Evolutionary conservation across 2,113 vertebrate species (phyloP), one percentile per base, ranked within the genome.

Genomic region (Coreoperca whiteheadi): DNA sequence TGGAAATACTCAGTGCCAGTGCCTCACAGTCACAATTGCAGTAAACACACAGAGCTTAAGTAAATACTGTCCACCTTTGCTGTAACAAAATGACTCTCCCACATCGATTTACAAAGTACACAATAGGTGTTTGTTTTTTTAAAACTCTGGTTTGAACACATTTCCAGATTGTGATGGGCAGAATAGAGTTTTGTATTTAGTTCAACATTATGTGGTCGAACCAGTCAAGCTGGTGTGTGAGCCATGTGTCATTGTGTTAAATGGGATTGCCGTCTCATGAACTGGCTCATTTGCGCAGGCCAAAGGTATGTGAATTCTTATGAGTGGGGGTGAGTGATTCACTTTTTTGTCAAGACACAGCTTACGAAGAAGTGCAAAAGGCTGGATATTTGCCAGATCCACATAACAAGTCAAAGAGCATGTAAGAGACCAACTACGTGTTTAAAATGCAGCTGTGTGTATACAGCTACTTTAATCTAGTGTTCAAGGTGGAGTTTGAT

Each of bases 201-300:
- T 56, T 67, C 18, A 57, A 23, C 16, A 53, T 39, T 53, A 72
- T 79, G 78, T 68, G 39, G 78, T 82, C 43, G 25, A 91, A 92
- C 90, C 82, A 84, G 90, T 88, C 5, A 1, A 81, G 59, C 82
- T 37, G 18, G 75, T 68, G 18, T 14, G 9, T 12, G 23, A 74
- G 60, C 18, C 1, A 14, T 37, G 54, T 59, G 7, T 51, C 15
- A 34, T 67, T 74, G 65, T 79, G 57, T 54, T 73, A 4, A n/a
- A 16, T 39, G 8, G 4, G 64, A 65, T 46, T 43, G 23, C 71
- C 5, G 10, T 64, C 18, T 37, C 3, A 0, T 20, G 3, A n/a
- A 39, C 12, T 59, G 16, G 9, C 11, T 75, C n/a, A 23, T 37
- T 8, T 57, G 10, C 37, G 30, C 12, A 46, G 70, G 39, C 50